Evolutionary conservation across 1,140 invertebrate genomes (phyloP).

Genomic region (Physella acuta): DNA sequence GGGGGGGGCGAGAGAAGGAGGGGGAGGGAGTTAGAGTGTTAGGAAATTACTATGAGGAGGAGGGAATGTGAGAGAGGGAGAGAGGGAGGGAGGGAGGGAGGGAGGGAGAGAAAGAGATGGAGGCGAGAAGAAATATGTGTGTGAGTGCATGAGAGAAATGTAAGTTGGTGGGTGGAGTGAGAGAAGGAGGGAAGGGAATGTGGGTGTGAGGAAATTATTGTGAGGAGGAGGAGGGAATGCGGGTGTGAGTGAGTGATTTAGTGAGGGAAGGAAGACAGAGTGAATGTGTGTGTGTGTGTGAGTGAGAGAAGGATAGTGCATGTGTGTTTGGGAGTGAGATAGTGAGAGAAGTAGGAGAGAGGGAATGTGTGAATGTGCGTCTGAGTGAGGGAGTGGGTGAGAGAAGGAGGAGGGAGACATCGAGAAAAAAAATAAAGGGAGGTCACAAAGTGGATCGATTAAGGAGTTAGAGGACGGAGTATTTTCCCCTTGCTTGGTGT

Average conservation of each 20-base stretch:
- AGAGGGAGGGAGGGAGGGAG: background rate
- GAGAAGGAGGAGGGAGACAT: background rate
- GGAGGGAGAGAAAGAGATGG: background rate
- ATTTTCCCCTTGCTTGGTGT: no score
- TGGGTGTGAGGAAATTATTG: background rate
- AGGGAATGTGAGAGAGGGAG: slow-evolving; percentile 7
- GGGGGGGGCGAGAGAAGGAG: background rate
- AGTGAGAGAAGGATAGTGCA: no score
- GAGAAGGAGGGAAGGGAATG: background rate
- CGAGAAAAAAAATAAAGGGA: background rate
- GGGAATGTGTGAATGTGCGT: no score
- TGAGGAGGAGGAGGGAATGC: background rate
- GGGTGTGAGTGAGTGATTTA: background rate
- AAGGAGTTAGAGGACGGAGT: no score
- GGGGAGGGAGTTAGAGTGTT: background rate
- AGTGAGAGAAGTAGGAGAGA: no score
- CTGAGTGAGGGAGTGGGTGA: no score
- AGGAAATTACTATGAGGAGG: background rate
- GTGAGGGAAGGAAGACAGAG: slow-evolving; percentile 5
- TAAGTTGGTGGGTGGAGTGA: background rate
- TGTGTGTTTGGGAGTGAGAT: no score
- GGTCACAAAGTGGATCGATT: no score
- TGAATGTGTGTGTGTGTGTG: background rate
- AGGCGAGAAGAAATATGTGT: background rate
- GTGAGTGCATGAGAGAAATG: slow-evolving; percentile 7